A percentile compares a stretch with the other conserved stretches of the same genome.
phyloP scores from a whole-genome alignment of 2,113 vertebrate genomes.

The Ailuropoda melanoleuca region DNA sequence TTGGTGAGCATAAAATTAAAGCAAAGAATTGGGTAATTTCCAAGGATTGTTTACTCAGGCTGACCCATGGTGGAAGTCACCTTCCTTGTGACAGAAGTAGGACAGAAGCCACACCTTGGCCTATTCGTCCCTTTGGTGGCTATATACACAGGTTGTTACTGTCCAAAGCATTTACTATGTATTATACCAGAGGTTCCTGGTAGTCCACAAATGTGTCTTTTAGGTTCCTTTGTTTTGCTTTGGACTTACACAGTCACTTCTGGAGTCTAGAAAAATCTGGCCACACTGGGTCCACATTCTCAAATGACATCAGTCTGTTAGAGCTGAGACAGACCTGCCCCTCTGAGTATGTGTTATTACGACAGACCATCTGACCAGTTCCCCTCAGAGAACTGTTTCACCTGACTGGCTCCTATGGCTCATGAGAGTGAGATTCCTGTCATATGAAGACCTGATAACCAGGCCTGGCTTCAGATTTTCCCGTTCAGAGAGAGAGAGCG shows the following conservation, averaged over 20 bases:
- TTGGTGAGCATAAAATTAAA: constrained; percentile 12
- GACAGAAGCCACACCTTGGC: neutral
- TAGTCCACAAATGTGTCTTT: neutral
- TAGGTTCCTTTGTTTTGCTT: neutral
- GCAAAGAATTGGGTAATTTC: neutral
- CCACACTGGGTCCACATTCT: neutral
- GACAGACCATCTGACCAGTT: neutral
- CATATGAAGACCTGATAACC: neutral
- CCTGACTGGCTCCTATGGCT: neutral
- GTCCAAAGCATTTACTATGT: neutral
- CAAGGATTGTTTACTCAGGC: neutral
- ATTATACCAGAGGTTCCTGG: neutral
- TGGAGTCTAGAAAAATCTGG: neutral
- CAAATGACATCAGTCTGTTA: neutral
- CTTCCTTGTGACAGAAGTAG: neutral
- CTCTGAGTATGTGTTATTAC: neutral
- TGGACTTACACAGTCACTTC: neutral
- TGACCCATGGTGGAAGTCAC: neutral
- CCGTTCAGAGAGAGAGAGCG: neutral
- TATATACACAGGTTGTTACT: neutral
- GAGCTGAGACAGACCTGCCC: neutral
- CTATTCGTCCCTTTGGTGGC: neutral
- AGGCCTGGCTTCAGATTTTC: neutral
- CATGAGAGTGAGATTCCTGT: neutral
- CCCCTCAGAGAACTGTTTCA: neutral